These are phyloP conservation scores for Argyrosomus regius DNA, from an alignment of 2,797 vertebrate genomes.

Conservation along the genomic window DNA sequence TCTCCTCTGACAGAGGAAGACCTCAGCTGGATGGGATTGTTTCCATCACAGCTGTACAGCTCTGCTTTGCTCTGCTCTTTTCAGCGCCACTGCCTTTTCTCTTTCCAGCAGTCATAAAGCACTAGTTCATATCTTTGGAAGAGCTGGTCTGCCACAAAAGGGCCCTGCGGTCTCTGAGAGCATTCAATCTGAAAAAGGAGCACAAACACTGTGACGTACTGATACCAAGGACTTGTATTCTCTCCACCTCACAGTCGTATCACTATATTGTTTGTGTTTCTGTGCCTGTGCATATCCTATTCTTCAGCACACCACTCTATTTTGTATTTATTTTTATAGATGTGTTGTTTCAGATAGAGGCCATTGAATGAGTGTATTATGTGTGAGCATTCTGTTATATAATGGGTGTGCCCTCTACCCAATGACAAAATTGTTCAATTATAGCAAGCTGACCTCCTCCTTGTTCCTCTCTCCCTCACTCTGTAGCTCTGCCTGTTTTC, in stretches of 20 bases:
- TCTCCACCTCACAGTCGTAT: conserved; percentile 23
- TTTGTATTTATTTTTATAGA: conserved; percentile 18
- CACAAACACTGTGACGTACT: conserved; percentile 58
- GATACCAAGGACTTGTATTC: conserved; percentile 36
- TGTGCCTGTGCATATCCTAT: conserved; percentile 4
- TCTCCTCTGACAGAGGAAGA: conserved; percentile 52
- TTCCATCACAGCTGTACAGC: conserved; percentile 68
- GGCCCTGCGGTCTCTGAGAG: conserved; percentile 45
- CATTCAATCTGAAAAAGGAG: conserved; percentile 35
- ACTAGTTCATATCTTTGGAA: conserved; percentile 46
- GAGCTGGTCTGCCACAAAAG: conserved; percentile 48
- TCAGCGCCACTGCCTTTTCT: conserved; percentile 33
- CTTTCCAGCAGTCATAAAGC: conserved; percentile 55
- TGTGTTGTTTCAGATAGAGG: conserved; percentile 47
- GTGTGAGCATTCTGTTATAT: conserved; percentile 59
- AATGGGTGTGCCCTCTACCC: conserved; percentile 63
- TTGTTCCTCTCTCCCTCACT: conserved; percentile 19
- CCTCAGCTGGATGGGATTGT: conserved; percentile 67
- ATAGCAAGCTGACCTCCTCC: conserved; percentile 47
- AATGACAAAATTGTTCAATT: conserved; percentile 54
- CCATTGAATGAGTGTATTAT: conserved; percentile 49
- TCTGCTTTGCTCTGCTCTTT: conserved; percentile 36
- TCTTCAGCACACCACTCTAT: conserved; percentile 18
- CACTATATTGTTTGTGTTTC: conserved; percentile 11
- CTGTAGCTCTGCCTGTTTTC: not conserved